A percentile compares a stretch with the other conserved stretches of the same genome.
phyloP scores from a whole-genome alignment of 2,113 vertebrate species.

The Chaetodon auriga region DNA sequence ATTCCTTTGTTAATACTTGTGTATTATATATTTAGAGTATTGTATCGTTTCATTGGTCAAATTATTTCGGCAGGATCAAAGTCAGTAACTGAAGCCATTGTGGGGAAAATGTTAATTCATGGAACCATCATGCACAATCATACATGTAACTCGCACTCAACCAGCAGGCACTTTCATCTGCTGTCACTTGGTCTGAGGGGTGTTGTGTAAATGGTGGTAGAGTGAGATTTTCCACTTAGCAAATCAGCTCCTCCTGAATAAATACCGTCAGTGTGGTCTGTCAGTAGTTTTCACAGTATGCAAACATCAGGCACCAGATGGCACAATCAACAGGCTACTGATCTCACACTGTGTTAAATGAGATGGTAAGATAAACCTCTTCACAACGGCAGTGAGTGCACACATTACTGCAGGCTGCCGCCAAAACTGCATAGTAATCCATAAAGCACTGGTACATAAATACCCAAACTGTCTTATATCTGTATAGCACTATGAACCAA shows the following conservation, averaged over 20 bases:
- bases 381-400: neutral
- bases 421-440: neutral
- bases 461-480: neutral
- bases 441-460: neutral
- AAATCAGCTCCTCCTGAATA: constrained; percentile 31
- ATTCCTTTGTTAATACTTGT: neutral
- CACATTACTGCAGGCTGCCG: neutral
- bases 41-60: neutral
- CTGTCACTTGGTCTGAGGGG: constrained; percentile 4
- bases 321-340: constrained; percentile 17
- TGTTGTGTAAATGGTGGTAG: constrained; percentile 12
- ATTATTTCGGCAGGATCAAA: neutral
- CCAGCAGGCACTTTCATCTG: constrained; percentile 2
- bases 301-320: constrained; percentile 31
- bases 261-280: constrained; percentile 39
- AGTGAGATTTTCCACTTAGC: constrained; percentile 20
- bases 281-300: constrained; percentile 25
- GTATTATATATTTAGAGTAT: neutral
- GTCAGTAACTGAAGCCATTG: constrained; percentile 8
- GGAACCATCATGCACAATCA: neutral
- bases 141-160: neutral
- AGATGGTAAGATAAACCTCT: neutral
- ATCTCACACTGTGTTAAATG: neutral
- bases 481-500: neutral
- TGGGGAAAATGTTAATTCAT: neutral